Evolutionary conservation across 2,797 vertebrate genomes (phyloP).

Genomic region (Typhlichthys eigenmanni): DNA sequence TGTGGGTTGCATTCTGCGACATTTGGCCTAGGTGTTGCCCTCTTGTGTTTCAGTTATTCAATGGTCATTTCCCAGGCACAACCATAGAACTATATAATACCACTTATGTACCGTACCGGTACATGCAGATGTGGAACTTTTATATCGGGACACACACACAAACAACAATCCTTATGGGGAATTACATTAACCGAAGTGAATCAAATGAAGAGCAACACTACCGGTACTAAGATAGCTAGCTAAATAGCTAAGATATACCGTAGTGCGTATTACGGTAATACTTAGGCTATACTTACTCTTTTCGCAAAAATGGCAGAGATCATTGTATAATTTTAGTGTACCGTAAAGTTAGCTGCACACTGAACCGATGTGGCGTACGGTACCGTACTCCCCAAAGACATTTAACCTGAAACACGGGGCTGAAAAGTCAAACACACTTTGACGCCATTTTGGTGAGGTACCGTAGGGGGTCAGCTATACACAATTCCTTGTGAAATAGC

Average conservation of each 20-base stretch:
- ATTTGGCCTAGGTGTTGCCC: neutral
- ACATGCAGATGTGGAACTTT: too few species aligned
- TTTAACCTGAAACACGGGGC: neutral
- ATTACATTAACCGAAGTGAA: neutral
- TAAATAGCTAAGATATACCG: neutral
- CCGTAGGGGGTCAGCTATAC: neutral
- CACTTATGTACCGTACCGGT: too few species aligned
- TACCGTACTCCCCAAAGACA: neutral
- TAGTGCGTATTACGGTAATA: too few species aligned
- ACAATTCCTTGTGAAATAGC: fast-evolving
- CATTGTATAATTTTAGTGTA: slow-evolving; percentile 40
- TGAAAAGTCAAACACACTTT: neutral
- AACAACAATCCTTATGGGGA: neutral
- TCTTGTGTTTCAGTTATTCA: neutral
- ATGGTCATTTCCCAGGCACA: neutral
- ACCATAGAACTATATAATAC: too few species aligned
- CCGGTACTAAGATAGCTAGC: neutral
- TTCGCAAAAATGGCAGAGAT: slow-evolving; percentile 44
- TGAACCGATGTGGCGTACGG: neutral
- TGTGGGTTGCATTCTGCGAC: neutral
- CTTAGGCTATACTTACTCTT: slow-evolving; percentile 59
- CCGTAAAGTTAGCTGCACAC: neutral
- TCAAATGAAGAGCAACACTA: neutral
- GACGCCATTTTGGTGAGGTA: slow-evolving; percentile 19
- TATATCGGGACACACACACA: too few species aligned